phyloP scores from a whole-genome alignment of 2,113 vertebrate genomes.

The Oreochromis niloticus region DNA sequence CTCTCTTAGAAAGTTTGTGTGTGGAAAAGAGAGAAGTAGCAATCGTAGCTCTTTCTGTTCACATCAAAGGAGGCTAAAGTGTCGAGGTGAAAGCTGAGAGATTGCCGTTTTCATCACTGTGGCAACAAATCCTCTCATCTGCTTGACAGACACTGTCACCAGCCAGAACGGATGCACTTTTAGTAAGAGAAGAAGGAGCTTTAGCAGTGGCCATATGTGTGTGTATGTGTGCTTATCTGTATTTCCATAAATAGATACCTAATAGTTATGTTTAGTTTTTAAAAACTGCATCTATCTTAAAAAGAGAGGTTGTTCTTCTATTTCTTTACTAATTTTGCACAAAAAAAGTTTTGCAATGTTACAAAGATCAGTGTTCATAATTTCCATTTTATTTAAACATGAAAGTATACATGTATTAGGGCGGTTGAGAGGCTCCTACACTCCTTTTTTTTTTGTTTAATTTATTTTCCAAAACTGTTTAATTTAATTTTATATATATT shows the following conservation, averaged over 20 bases:
- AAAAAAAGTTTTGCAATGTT: background rate
- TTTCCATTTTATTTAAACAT: background rate
- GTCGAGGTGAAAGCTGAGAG: conserved; percentile 48
- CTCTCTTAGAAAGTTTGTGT: background rate
- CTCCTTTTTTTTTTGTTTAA: background rate
- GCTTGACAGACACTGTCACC: conserved; percentile 27
- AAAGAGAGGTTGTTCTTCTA: background rate
- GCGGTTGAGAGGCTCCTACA: background rate
- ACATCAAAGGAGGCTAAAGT: conserved; percentile 26
- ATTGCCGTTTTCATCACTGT: conserved; percentile 17
- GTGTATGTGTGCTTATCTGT: background rate
- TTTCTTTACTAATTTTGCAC: background rate
- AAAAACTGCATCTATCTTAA: background rate
- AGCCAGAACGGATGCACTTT: conserved; percentile 18
- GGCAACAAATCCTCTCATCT: conserved; percentile 51
- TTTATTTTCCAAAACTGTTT: too few species aligned
- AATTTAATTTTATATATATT: too few species aligned
- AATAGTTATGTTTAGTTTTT: background rate
- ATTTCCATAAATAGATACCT: background rate
- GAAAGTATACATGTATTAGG: background rate
- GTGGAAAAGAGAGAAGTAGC: background rate
- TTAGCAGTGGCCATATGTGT: background rate
- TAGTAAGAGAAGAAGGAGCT: background rate
- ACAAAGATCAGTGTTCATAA: background rate
- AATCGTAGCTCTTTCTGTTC: conserved; percentile 8